These are phyloP conservation scores for Octodon degus DNA, from an alignment of 2,113 vertebrate species.

Conservation along the genomic window DNA sequence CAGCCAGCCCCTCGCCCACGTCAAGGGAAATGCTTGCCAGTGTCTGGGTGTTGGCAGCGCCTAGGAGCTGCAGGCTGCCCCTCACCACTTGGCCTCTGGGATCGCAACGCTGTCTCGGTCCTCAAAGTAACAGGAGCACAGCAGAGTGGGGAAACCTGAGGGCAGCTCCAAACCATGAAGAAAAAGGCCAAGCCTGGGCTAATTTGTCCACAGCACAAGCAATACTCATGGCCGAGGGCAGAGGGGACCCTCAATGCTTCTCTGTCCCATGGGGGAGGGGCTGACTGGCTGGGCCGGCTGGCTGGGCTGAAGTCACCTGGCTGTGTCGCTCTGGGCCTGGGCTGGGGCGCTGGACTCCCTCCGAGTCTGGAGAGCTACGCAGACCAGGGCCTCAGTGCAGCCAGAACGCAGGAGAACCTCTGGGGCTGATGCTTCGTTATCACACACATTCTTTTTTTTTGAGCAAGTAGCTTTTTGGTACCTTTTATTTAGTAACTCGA, in stretches of 20 bases:
- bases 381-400: neutral
- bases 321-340: fast-evolving
- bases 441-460: neutral
- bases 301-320: neutral
- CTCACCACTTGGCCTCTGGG: neutral
- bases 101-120: neutral
- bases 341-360: too few relatives aligned
- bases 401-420: fast-evolving
- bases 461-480: neutral
- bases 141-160: neutral
- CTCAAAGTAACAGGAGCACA: neutral
- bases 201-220: neutral
- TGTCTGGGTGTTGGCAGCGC: neutral
- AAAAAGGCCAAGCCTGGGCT: neutral
- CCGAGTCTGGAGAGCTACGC: neutral
- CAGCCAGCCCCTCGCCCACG: neutral
- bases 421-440: too few relatives aligned
- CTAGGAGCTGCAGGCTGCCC: neutral
- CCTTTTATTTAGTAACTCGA: neutral
- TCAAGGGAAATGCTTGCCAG: neutral
- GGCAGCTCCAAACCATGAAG: neutral
- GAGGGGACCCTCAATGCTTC: neutral
- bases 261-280: neutral
- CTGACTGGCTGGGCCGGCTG: too few relatives aligned
- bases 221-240: too few relatives aligned